Evolutionary conservation across 2,888 invertebrate species (phyloP), one percentile per base, ranked within the genome.

Genomic region (Andrena fulva): DNA sequence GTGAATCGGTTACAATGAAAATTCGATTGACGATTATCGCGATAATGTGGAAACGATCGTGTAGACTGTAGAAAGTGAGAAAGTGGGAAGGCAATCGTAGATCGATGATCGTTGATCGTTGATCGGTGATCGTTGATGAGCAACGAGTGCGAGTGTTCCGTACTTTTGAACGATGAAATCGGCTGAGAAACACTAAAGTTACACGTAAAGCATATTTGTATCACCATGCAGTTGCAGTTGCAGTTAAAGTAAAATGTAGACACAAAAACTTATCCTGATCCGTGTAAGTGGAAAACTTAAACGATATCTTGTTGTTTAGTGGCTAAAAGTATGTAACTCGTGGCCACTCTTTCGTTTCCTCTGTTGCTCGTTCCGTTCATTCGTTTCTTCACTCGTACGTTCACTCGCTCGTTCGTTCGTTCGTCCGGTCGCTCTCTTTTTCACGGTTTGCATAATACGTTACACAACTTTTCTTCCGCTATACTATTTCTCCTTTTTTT

Each of bases 301-400:
- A 52, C 12, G 31, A 67, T 10, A 42, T 42, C 54, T 60, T 42
- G 42, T 16, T 16, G 42, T 42, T 42, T 59, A 48, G 64, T 60
- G 48, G 71, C 77, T 70, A 50, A 68, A 68, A 67, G 54, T 42
- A 42, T 42, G 42, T 68, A 72, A 82, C 74, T 69, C 75, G 71
- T 82, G 82, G 80, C 80, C 78, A 79, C 77, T 80, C 67, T 63
- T 52, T 35, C 54, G 16, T 35, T 0, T 27, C 48, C 27, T 20
- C 6, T 6, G 63, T 24, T 42, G 42, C 31, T 48, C 59, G 4
- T 31, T 10, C 35, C 63, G 29, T 24, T 66, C 78, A 27, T 2
- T 77, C 70, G 20, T 29, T 67, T 66, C 5, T 35, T 70, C 77
- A n/a, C 33, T 48, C 77, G 56, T 35, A 54, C 70, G 52, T n/a